phyloP scores from a whole-genome alignment of 2,888 invertebrate genomes.

The Ennomos erosarius region DNA sequence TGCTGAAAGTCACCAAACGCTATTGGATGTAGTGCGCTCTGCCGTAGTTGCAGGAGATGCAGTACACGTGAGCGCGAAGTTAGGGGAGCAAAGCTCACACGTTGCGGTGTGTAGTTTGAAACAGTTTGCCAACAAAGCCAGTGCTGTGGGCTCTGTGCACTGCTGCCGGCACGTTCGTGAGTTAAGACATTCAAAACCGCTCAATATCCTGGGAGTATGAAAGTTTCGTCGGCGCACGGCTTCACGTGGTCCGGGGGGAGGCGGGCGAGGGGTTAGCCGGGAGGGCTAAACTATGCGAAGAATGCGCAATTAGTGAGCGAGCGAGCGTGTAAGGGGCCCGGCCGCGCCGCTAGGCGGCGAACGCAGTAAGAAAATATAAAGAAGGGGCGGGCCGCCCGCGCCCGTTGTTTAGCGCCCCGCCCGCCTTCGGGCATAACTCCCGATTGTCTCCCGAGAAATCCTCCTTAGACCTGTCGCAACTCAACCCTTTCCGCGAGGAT shows the following conservation, averaged over 20 bases:
- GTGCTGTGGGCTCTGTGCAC: conserved; percentile 59
- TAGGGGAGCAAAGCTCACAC: conserved; percentile 51
- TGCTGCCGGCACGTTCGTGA: conserved; percentile 78
- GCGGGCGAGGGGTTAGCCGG: conserved; percentile 84
- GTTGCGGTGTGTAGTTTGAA: conserved; percentile 66
- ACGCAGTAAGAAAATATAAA: conserved; percentile 89
- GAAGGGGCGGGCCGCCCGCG: conserved; percentile 86
- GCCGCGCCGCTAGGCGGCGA: conserved; percentile 84
- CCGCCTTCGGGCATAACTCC: conserved; percentile 84
- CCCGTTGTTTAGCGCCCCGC: conserved; percentile 85
- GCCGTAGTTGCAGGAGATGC: conserved; percentile 22
- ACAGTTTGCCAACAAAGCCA: conserved; percentile 77
- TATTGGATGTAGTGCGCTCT: conserved; percentile 8
- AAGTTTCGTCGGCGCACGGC: conserved; percentile 84
- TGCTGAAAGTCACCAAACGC: conserved; percentile 8
- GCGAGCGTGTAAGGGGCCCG: conserved; percentile 88
- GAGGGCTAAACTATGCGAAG: conserved; percentile 97
- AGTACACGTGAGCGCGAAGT: conserved; percentile 24
- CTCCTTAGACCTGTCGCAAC: conserved; percentile 81
- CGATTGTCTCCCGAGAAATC: conserved; percentile 84
- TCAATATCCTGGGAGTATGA: conserved; percentile 84
- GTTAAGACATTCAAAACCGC: conserved; percentile 86
- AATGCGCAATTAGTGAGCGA: conserved; percentile 98
- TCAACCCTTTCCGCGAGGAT: conserved; percentile 80
- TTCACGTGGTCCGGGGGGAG: conserved; percentile 83